Evolutionary conservation across 2,888 invertebrate genomes (phyloP).

Genomic region (Ornithoptera alexandrae): DNA sequence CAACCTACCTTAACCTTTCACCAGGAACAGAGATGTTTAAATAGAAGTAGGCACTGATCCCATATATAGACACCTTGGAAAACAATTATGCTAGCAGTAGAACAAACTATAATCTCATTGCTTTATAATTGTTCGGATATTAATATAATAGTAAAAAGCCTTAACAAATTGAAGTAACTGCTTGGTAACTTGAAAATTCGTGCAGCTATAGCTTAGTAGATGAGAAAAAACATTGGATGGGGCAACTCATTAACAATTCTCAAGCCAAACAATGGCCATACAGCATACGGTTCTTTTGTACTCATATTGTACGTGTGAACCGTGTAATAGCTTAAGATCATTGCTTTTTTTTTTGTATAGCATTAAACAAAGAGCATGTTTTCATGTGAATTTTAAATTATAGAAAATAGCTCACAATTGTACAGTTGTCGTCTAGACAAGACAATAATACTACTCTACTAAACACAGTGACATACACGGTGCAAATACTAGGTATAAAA

Average conservation of each 20-base stretch:
- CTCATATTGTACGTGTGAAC: constrained; percentile 1
- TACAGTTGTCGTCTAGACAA: no score
- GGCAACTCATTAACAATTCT: background rate
- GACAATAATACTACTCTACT: no score
- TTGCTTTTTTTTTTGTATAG: background rate
- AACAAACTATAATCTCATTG: background rate
- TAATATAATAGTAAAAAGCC: background rate
- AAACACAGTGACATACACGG: no score
- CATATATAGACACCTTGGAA: no score
- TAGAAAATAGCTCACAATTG: no score
- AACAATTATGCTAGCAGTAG: no score
- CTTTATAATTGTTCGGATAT: background rate
- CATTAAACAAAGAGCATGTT: no score
- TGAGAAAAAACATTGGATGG: background rate
- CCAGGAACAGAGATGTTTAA: no score
- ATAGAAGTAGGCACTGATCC: no score
- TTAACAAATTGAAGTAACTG: background rate
- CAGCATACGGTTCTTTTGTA: constrained; percentile 1
- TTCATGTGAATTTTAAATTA: no score
- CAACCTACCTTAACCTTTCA: no score
- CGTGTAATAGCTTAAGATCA: constrained; percentile 2
- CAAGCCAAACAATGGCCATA: background rate
- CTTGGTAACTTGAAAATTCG: background rate
- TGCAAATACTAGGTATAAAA: no score
- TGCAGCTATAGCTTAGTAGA: background rate